A percentile compares a stretch with the other conserved stretches of the same genome.
phyloP scores from a whole-genome alignment of 2,797 vertebrate species.

The Myotis vivesi region DNA sequence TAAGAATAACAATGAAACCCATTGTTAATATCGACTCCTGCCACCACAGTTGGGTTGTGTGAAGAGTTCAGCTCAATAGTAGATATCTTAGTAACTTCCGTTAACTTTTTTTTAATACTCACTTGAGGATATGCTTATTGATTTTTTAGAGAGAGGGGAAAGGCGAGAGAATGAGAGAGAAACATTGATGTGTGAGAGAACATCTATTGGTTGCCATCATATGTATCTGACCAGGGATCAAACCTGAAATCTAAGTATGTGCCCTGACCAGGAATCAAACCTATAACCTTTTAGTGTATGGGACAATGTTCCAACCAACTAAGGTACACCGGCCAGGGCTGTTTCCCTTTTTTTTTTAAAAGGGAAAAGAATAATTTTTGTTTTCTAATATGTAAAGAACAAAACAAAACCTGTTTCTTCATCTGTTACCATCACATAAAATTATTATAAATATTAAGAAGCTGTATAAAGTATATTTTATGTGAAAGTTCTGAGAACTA shows the following conservation, averaged over 20 bases:
- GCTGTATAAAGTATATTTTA: neutral
- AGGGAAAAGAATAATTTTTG: neutral
- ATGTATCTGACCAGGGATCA: neutral
- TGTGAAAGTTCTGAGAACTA: neutral
- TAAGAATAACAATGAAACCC: neutral
- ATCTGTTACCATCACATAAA: neutral
- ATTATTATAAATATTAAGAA: neutral
- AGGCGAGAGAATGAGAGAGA: neutral
- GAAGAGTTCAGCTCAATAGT: neutral
- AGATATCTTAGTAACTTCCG: neutral
- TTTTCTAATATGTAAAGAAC: neutral
- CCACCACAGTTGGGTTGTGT: neutral
- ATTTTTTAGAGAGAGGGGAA: neutral
- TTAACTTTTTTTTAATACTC: neutral
- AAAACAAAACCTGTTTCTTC: neutral
- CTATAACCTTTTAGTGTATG: neutral
- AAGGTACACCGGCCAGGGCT: neutral
- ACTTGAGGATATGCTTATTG: neutral
- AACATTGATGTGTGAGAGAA: neutral
- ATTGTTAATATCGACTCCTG: neutral
- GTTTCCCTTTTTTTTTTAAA: neutral
- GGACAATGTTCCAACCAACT: neutral
- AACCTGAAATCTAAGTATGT: neutral
- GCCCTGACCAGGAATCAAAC: neutral
- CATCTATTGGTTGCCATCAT: neutral